phyloP scores from a whole-genome alignment of 2,113 vertebrate species.

The Phalacrocorax pelagicus region DNA sequence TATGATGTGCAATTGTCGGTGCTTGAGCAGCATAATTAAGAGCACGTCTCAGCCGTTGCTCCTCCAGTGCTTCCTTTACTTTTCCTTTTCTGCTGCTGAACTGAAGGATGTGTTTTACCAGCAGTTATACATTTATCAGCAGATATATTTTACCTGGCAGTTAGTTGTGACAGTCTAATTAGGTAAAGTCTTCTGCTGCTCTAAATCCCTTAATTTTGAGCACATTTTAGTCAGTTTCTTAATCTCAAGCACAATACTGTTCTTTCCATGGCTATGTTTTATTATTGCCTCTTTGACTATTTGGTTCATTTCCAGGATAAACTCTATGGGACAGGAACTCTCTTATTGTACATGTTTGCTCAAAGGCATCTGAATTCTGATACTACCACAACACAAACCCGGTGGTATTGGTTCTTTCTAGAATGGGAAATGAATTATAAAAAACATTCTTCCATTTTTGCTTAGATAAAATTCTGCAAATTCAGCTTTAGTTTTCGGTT shows the following conservation, averaged over 20 bases:
- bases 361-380: not conserved
- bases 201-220: not conserved
- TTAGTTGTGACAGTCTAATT: not conserved
- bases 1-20: accelerated
- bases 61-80: not conserved
- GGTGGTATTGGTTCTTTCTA: not conserved
- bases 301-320: not conserved
- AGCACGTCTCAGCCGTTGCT: not conserved
- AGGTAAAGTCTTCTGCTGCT: not conserved
- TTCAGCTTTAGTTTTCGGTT: not conserved
- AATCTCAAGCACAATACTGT: not conserved
- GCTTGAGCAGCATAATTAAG: not conserved
- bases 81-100: not conserved
- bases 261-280: not conserved
- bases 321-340: not conserved
- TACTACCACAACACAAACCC: not conserved
- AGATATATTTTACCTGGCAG: not conserved
- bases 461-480: not conserved
- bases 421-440: not conserved
- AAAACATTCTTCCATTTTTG: not conserved
- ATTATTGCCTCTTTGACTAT: not conserved
- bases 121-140: not conserved
- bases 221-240: not conserved
- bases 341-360: not conserved
- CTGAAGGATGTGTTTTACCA: not conserved